Evolutionary conservation across 2,113 vertebrate genomes (phyloP).

Genomic region (Anhinga rufa): DNA sequence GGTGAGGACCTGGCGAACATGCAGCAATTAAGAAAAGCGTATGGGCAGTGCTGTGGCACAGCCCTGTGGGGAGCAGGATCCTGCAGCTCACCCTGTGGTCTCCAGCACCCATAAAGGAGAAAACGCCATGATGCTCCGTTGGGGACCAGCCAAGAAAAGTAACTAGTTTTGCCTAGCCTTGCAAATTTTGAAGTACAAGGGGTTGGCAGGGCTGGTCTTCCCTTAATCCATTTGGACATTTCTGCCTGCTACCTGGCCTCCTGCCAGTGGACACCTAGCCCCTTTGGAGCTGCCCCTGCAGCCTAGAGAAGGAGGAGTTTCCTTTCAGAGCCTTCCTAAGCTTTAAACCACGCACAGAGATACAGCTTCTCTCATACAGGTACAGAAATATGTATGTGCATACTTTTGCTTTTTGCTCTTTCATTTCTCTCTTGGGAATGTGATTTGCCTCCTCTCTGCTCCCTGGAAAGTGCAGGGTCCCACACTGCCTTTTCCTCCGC

Average conservation of each 20-base stretch:
- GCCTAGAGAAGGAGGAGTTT: not conserved
- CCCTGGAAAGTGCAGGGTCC: not conserved
- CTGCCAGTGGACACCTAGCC: constrained; percentile 44
- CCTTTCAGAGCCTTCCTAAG: not conserved
- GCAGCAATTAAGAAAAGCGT: not conserved
- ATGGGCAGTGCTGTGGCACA: not conserved
- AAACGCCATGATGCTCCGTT: not conserved
- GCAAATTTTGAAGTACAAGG: not conserved
- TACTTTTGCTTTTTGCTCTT: not conserved
- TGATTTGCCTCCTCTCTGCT: not conserved
- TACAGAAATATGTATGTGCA: not conserved
- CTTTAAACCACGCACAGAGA: not conserved
- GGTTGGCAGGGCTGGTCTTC: not conserved
- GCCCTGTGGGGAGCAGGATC: not conserved
- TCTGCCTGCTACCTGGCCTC: not conserved
- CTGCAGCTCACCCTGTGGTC: not conserved
- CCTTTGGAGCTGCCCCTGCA: not conserved
- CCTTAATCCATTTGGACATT: constrained; percentile 10
- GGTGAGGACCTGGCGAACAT: not conserved
- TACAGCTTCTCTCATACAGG: not conserved
- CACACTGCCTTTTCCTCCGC: not conserved
- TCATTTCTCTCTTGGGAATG: not conserved
- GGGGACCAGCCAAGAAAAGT: not conserved
- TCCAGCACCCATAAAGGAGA: not conserved
- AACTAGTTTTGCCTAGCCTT: not conserved